phyloP scores from a whole-genome alignment of 2,888 invertebrate species.

The Cheiracanthium punctorium region DNA sequence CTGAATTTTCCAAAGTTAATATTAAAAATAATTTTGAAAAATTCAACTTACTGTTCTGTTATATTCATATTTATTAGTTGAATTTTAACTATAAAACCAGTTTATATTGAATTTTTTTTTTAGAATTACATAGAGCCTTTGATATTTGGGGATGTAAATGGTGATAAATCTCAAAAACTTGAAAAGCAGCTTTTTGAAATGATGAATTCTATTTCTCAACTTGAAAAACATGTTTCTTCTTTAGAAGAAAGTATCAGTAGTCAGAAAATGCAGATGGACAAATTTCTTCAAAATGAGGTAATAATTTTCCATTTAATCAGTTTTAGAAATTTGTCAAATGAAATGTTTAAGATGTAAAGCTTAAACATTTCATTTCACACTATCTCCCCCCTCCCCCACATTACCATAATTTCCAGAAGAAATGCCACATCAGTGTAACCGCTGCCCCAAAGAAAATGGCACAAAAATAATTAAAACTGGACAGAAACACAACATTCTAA shows the following conservation, averaged over 20 bases:
- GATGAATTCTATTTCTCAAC: conserved; percentile 8
- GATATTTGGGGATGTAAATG: conserved; percentile 29
- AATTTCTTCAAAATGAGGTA: conserved; percentile 26
- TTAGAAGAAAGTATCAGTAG: conserved; percentile 25
- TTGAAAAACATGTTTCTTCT: conserved; percentile 4
- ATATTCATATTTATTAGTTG: not conserved
- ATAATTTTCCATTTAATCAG: not conserved
- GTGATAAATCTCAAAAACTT: not conserved
- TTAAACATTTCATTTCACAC: too few species aligned
- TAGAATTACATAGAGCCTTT: conserved; percentile 43
- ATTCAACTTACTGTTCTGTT: not conserved
- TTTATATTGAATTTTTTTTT: not conserved
- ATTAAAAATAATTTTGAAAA: too few species aligned
- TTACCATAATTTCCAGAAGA: too few species aligned
- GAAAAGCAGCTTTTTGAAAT: conserved; percentile 29
- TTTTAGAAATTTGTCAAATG: too few species aligned
- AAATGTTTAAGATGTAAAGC: too few species aligned
- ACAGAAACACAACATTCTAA: too few species aligned
- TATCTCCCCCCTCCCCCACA: too few species aligned
- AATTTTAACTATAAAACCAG: not conserved
- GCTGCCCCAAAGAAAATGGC: too few species aligned
- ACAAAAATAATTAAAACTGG: too few species aligned
- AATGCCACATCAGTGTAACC: too few species aligned
- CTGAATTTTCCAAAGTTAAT: too few species aligned
- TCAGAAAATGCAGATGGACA: conserved; percentile 21